phyloP scores from a whole-genome alignment of 2,797 vertebrate genomes.

The Taeniopygia guttata region DNA sequence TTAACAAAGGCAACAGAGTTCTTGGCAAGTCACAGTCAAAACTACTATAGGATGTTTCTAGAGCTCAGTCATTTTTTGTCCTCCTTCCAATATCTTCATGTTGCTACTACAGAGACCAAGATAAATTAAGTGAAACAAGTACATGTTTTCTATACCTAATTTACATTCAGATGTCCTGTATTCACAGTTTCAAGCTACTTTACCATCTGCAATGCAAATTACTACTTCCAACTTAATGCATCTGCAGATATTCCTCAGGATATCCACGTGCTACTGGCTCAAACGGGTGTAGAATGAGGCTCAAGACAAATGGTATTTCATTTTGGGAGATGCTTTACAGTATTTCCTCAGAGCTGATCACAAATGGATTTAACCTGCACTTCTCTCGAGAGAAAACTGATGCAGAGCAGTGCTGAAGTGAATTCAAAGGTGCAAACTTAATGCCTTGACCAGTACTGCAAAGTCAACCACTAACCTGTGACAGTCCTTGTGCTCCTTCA shows the following conservation, averaged over 20 bases:
- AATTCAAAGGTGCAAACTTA: background rate
- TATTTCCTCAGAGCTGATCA: background rate
- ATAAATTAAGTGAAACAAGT: background rate
- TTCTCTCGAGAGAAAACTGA: background rate
- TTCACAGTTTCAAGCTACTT: conserved; percentile 57
- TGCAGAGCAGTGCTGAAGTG: background rate
- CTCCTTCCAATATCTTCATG: conserved; percentile 23
- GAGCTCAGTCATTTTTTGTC: conserved; percentile 28
- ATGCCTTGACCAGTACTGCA: conserved; percentile 24
- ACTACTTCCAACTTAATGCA: background rate
- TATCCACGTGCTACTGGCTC: background rate
- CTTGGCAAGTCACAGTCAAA: conserved; percentile 71
- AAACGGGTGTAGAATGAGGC: background rate
- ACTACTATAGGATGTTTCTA: conserved; percentile 62
- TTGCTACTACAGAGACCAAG: conserved; percentile 12
- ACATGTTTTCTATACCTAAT: conserved; percentile 15
- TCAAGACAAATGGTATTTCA: conserved; percentile 8
- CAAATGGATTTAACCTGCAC: background rate
- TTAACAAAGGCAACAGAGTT: conserved; percentile 74
- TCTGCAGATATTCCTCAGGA: background rate
- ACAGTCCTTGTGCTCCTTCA: conserved; percentile 37
- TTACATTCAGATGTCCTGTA: conserved; percentile 60
- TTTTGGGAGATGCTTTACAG: background rate
- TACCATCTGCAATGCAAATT: background rate
- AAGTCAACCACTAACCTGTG: conserved; percentile 5